phyloP scores from a whole-genome alignment of 2,888 invertebrate genomes.

The Nowickia ferox region DNA sequence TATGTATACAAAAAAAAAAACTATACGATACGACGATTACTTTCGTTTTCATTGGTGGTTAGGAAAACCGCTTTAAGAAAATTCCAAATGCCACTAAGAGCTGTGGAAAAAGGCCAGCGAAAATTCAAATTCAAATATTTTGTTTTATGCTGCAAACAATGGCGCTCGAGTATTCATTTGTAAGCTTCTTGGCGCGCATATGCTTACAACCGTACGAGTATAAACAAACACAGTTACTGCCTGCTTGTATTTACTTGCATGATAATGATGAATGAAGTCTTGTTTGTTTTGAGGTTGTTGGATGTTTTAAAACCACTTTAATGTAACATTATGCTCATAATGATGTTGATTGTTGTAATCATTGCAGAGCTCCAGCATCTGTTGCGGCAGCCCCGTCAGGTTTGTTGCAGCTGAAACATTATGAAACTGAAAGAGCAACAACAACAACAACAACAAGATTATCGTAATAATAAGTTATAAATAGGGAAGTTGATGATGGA shows the following conservation, averaged over 20 bases:
- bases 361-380: slow-evolving; percentile 53
- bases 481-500: slow-evolving; percentile 63
- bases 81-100: slow-evolving; percentile 42
- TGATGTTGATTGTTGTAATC: slow-evolving; percentile 28
- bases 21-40: slow-evolving; percentile 73
- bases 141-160: slow-evolving; percentile 31
- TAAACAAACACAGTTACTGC: background rate
- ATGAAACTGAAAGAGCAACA: slow-evolving; percentile 36
- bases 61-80: slow-evolving; percentile 61
- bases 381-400: slow-evolving; percentile 38
- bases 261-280: slow-evolving; percentile 39
- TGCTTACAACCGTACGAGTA: background rate
- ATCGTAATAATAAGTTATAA: slow-evolving; percentile 40
- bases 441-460: slow-evolving; percentile 5
- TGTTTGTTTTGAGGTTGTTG: slow-evolving; percentile 61
- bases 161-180: slow-evolving; percentile 4
- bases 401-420: slow-evolving; percentile 39
- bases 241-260: background rate
- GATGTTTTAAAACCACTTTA: slow-evolving; percentile 60
- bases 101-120: slow-evolving; percentile 10
- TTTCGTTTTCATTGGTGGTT: slow-evolving; percentile 80
- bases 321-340: slow-evolving; percentile 51
- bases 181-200: slow-evolving; percentile 46
- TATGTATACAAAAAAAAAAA: slow-evolving; percentile 4
- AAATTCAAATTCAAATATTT: slow-evolving; percentile 15